Conservation (phyloP, 64 coral and sea anemone species). For the Dendronephthya gigantea region DNA sequence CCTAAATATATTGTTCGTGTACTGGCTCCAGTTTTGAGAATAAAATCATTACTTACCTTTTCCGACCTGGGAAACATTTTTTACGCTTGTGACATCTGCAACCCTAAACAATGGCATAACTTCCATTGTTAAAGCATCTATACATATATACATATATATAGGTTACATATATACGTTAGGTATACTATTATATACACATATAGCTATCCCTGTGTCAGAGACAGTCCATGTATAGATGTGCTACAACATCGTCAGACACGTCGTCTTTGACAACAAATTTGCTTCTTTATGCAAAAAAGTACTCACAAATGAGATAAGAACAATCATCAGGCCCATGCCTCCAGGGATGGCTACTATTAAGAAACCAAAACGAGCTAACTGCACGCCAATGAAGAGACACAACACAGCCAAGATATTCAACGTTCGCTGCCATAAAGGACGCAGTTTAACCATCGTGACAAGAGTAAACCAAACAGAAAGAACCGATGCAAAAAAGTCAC, state of each 20-base stretch:
- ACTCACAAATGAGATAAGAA: conserved; percentile 10
- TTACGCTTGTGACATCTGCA: background rate
- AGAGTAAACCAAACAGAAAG: background rate
- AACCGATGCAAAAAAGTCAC: background rate
- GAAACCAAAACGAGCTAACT: background rate
- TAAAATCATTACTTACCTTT: background rate
- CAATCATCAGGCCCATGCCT: background rate
- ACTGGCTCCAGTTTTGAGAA: no score
- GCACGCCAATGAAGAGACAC: background rate
- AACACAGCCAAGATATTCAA: conserved; percentile 1
- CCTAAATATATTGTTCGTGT: no score
- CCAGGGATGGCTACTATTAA: background rate
- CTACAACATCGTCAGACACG: no score
- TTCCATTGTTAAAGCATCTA: background rate
- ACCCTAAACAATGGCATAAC: background rate
- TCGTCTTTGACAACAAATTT: no score
- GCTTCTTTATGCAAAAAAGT: no score
- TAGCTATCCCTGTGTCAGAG: no score
- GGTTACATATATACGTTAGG: no score
- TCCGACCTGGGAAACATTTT: background rate
- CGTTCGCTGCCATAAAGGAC: background rate
- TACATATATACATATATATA: no score
- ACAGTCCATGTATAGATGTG: no score
- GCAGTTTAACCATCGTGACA: background rate
- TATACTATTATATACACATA: no score